Percentiles rank a stretch among this genome's conserved stretches.
Evolutionary conservation across 2,113 vertebrate genomes (phyloP).

Genomic region (Phrynosoma platyrhinos): DNA sequence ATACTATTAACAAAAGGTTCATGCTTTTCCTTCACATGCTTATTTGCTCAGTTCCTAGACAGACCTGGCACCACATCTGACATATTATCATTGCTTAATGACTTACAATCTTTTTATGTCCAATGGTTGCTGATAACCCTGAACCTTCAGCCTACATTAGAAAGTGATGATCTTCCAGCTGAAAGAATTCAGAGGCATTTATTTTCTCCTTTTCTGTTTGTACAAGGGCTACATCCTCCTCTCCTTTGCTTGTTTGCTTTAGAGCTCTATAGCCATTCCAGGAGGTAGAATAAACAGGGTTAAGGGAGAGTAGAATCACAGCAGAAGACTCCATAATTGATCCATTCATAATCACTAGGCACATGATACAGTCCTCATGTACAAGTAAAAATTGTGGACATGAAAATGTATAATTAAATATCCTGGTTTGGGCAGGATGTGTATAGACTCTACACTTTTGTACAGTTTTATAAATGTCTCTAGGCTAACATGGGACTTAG

Average conservation of each 20-base stretch:
- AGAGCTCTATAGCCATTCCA: background rate
- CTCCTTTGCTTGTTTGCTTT: background rate
- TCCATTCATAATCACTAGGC: background rate
- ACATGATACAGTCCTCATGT: background rate
- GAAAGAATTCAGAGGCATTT: background rate
- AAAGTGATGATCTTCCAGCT: slow-evolving; percentile 7
- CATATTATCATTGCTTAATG: slow-evolving; percentile 86
- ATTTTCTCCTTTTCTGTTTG: background rate
- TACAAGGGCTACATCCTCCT: background rate
- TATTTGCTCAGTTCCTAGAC: slow-evolving; percentile 82
- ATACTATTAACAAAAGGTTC: background rate
- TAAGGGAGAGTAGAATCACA: background rate
- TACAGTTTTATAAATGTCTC: background rate
- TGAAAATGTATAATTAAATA: background rate
- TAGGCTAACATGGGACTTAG: no score
- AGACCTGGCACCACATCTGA: slow-evolving; percentile 87
- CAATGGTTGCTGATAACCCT: slow-evolving; percentile 86
- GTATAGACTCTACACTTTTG: background rate
- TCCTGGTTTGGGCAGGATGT: no score
- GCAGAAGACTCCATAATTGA: background rate
- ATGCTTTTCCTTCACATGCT: slow-evolving; percentile 78
- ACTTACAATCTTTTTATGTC: slow-evolving; percentile 91
- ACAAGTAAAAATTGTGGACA: background rate
- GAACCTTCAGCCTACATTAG: slow-evolving; percentile 84
- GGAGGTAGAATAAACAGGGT: background rate